A percentile compares a stretch with the other conserved stretches of the same genome.
Evolutionary conservation across 2,888 invertebrate genomes (phyloP).

Genomic region (Agrilus mali): DNA sequence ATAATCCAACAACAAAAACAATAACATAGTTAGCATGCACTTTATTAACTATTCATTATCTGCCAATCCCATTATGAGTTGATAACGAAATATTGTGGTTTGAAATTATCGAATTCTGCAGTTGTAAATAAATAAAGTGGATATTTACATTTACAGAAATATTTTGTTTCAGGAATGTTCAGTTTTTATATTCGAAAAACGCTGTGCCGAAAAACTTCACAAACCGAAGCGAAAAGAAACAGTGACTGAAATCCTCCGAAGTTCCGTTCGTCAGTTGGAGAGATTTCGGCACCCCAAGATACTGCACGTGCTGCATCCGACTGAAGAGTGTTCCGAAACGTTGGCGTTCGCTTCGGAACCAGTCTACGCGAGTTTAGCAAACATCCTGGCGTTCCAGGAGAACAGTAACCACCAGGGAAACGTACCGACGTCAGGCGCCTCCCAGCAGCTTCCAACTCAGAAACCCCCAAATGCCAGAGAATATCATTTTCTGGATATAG

Average conservation of each 20-base stretch:
- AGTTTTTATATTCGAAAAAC: conserved; percentile 88
- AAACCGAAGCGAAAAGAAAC: conserved; percentile 85
- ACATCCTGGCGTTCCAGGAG: conserved; percentile 74
- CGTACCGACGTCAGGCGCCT: conserved; percentile 34
- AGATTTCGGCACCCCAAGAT: conserved; percentile 76
- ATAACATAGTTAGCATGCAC: too few species aligned
- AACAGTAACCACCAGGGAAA: conserved; percentile 35
- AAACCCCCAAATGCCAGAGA: conserved; percentile 61
- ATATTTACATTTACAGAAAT: too few species aligned
- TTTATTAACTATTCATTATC: too few species aligned
- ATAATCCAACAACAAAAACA: too few species aligned
- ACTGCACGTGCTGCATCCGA: conserved; percentile 52
- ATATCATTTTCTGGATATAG: conserved; percentile 81
- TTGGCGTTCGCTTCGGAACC: conserved; percentile 92
- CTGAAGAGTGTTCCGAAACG: conserved; percentile 77
- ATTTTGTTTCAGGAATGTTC: conserved; percentile 67
- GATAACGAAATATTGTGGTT: too few species aligned
- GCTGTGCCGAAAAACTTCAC: conserved; percentile 81
- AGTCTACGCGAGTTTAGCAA: conserved; percentile 77
- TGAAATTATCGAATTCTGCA: too few species aligned
- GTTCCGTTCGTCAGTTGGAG: conserved; percentile 68
- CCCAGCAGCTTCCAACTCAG: conserved; percentile 33
- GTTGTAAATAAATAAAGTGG: too few species aligned
- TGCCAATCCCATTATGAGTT: too few species aligned
- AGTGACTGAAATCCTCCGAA: conserved; percentile 77